Base-by-base conservation (phyloP, 2,797 vertebrate species). In the Gadopsis bispinosus region DNA sequence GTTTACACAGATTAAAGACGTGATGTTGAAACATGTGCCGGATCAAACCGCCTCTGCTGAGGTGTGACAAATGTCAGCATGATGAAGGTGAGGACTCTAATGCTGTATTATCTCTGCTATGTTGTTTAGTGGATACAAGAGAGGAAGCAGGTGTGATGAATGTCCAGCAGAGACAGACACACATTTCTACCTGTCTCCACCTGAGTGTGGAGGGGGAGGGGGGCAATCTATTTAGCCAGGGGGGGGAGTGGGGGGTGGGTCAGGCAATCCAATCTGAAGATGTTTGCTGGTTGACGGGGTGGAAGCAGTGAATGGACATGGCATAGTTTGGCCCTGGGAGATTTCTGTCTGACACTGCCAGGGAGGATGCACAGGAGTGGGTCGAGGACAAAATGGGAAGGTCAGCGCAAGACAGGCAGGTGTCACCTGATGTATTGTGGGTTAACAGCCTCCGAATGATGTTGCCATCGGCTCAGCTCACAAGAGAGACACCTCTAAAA, bases 1-100 rank as follows among this genome's bases (percentile, higher is more conserved):
- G 87, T 93, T 93, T 91, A 84, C 88, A 88, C 84, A 94, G 88
- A 92, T 91, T 86, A 89, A 84, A 90, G 86, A 90, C 85, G 76
- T 87, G 83, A 90, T 91, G 86, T 80, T 86, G 87, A 92, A 93
- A 90, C 86, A 76, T 81, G 80, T 26, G 76, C 75, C 3, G 77
- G 83, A 90, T 90, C 80, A 81, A 87, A 83, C 72, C 48, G 4
- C 71, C 83, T 81, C 72, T 77, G 83, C 56, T 16, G 59, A 85
- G 87, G 84, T 64, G 75, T 89, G 89, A 80, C 84, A 86, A 91
- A 93, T 90, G 90, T 93, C 92, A 90, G 71, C 69, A 71, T 90
- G 89, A 95, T 92, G 91, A 92, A 90, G 89, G 88, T 81, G 85
- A 84, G 83, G 88, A 88, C 79, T 83, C 79, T 86, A 91, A 86